These are phyloP conservation scores for Ambastaia sidthimunki DNA, from an alignment of 2,797 vertebrate genomes.

Conservation along the genomic window DNA sequence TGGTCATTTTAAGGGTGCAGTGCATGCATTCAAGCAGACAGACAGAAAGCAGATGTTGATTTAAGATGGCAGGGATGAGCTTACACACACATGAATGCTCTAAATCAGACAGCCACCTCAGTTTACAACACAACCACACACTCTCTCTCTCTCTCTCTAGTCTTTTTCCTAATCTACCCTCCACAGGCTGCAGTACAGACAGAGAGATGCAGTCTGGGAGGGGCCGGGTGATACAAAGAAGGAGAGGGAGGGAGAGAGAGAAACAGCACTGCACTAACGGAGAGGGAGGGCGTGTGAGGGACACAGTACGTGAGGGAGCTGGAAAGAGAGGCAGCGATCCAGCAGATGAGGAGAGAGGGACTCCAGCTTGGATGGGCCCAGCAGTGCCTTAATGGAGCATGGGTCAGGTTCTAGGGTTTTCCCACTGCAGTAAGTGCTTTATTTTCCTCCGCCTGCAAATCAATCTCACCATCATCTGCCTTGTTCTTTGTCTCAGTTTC, in stretches of 20 bases:
- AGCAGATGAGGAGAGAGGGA: slow-evolving; percentile 66
- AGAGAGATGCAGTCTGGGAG: slow-evolving; percentile 58
- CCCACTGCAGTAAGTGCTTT: slow-evolving; percentile 90
- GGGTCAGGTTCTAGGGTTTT: slow-evolving; percentile 96
- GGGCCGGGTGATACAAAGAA: slow-evolving; percentile 10
- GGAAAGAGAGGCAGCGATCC: slow-evolving; percentile 50
- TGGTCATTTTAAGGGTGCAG: neutral
- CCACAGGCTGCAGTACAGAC: slow-evolving; percentile 48
- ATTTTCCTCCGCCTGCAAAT: slow-evolving; percentile 31
- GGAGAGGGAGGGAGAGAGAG: neutral
- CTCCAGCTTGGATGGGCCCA: slow-evolving; percentile 82
- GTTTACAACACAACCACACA: neutral
- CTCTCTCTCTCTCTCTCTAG: neutral
- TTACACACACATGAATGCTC: slow-evolving; percentile 38
- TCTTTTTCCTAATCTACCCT: neutral
- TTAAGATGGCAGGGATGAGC: slow-evolving; percentile 25
- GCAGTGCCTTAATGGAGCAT: slow-evolving; percentile 89
- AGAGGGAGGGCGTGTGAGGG: slow-evolving; percentile 54
- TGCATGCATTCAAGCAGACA: neutral
- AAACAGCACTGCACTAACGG: slow-evolving; percentile 65
- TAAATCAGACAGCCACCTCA: slow-evolving; percentile 43
- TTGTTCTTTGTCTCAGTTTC: slow-evolving; percentile 47
- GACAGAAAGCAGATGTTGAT: slow-evolving; percentile 20
- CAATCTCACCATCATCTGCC: slow-evolving; percentile 22
- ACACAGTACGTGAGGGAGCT: slow-evolving; percentile 30